Base-by-base conservation (phyloP, 1,140 invertebrate species). In the Neoseiulus cucumeris region DNA sequence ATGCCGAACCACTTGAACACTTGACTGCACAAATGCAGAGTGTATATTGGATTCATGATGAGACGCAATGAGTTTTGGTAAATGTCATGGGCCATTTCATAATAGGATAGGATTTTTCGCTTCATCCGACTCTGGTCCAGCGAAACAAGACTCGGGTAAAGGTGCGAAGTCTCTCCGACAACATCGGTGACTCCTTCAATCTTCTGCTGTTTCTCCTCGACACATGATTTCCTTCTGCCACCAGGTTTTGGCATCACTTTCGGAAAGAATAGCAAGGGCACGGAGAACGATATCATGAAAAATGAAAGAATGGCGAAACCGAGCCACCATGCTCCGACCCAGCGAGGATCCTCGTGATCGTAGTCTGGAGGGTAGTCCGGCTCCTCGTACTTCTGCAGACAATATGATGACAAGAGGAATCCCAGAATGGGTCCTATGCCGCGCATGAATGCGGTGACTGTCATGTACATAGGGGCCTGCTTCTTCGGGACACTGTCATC, bases 261-360 rank as follows among this genome's bases (percentile, higher is more conserved):
- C 7, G 83, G 84, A 68, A 85, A 84, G 39, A 85, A 74, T 0
- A 81, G 78, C 1, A 85, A 75, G n/a, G 84, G 73, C 6, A 80
- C 78, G 0, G 82, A 79, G 30, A 83, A 82, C 22, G 84, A 64
- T n/a, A 82, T 76, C 0, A 85, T 75, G 1, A 84, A 70, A 0
- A 79, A 71, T n/a, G 82, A 84, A 65, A 85, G 75, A 9, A 86
- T 79, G 30, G 86, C 66, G 65, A 75, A 76, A 17, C 79, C 85
- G 80, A 86, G 69, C 85, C 85, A 87, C 85, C 85, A 87, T 12
- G 85, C 85, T 1, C 85, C 85, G 20, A 86, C 71, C 85, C 85
- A 87, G 67, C 84, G 77, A 1, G 84, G 84, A 76, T 87, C 84
- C 69, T 80, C 77, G 41, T 78, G 82, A 14, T 76, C 79, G 44